Percentiles rank a stretch among this genome's conserved stretches.
phyloP scores from a whole-genome alignment of 2,888 invertebrate species.

The Agrotis ipsilon region DNA sequence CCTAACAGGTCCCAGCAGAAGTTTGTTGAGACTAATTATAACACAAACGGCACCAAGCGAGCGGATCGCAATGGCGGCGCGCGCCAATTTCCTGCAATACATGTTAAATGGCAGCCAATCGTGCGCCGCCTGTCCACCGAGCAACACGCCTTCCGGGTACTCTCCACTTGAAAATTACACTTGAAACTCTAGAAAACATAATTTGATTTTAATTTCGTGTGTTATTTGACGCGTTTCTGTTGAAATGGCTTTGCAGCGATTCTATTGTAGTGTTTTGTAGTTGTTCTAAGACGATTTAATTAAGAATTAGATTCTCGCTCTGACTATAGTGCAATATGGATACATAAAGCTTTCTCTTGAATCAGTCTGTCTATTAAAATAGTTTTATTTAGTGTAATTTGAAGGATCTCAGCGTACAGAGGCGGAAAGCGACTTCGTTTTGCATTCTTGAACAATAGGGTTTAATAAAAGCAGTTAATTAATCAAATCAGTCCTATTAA shows the following conservation, averaged over 20 bases:
- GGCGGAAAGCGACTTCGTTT: no score
- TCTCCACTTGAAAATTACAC: constrained; percentile 53
- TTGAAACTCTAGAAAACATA: constrained; percentile 30
- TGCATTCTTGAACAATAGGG: no score
- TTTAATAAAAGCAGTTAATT: no score
- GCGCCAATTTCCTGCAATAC: constrained; percentile 83
- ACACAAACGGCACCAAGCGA: constrained; percentile 69
- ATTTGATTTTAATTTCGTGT: constrained; percentile 51
- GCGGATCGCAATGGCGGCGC: constrained; percentile 71
- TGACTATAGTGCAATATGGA: no score
- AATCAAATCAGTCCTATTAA: neutral
- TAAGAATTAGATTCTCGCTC: no score
- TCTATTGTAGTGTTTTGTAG: neutral
- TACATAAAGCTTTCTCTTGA: no score
- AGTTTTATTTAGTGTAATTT: no score
- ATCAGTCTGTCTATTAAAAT: no score
- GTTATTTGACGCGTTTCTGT: constrained; percentile 23
- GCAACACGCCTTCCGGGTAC: constrained; percentile 65
- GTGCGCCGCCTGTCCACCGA: constrained; percentile 60
- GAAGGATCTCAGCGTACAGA: no score
- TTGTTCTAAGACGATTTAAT: no score
- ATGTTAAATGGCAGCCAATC: constrained; percentile 80
- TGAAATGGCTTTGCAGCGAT: constrained; percentile 12
- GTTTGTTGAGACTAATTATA: constrained; percentile 76
- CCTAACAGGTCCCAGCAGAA: constrained; percentile 58